Evolutionary conservation across 2,888 invertebrate species (phyloP).

Genomic region (Hyppa rectilinea): DNA sequence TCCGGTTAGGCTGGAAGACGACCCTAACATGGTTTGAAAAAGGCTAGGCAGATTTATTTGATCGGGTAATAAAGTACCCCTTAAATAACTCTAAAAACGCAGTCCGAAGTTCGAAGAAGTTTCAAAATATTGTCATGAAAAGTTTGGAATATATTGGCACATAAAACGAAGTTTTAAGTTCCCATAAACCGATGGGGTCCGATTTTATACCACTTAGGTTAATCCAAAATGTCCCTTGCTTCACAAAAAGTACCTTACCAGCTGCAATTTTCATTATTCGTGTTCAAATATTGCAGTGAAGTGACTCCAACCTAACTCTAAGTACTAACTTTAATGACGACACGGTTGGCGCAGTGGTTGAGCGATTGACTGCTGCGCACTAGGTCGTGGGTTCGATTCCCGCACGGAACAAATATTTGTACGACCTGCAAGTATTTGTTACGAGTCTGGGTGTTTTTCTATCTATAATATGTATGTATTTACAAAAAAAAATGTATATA

Average conservation of each 20-base stretch:
- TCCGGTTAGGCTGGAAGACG: too few relatives aligned
- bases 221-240: neutral
- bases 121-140: neutral
- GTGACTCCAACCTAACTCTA: neutral
- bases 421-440: too few relatives aligned
- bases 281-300: neutral
- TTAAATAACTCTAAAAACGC: too few relatives aligned
- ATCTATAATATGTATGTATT: too few relatives aligned
- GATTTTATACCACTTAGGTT: conserved; percentile 5
- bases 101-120: neutral
- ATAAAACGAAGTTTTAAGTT: conserved; percentile 21
- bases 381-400: too few relatives aligned
- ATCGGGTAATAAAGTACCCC: neutral
- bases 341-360: too few relatives aligned
- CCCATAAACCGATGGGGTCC: neutral
- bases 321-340: conserved; percentile 20
- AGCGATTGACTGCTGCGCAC: too few relatives aligned
- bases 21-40: too few relatives aligned
- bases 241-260: neutral
- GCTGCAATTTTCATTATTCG: neutral
- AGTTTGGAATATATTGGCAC: neutral
- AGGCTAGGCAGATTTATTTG: neutral
- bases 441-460: too few relatives aligned
- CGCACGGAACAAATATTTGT: too few relatives aligned
- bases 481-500: too few relatives aligned